Evolutionary conservation across 2,888 invertebrate genomes (phyloP).

Genomic region (Octodonta nipae): DNA sequence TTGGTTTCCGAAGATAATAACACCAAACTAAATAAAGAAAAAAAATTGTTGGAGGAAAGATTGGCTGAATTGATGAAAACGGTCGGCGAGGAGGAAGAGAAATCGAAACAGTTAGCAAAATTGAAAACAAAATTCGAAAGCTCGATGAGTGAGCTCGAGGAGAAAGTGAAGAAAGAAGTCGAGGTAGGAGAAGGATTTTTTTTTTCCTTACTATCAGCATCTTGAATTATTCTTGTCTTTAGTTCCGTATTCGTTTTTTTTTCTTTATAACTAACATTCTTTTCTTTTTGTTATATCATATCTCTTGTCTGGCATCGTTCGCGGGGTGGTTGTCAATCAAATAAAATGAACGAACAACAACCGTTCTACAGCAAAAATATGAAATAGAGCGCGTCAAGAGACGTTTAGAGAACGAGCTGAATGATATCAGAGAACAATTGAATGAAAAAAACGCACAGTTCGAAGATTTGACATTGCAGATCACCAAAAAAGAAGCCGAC

Average conservation of each 20-base stretch:
- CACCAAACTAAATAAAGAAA: conserved; percentile 84
- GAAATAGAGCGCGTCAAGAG: conserved; percentile 87
- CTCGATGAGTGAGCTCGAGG: conserved; percentile 85
- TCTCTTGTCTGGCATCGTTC: too few species aligned
- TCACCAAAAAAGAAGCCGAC: conserved; percentile 88
- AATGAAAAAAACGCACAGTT: conserved; percentile 78
- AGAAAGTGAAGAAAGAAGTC: too few species aligned
- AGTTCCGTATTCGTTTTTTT: too few species aligned
- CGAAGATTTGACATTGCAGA: conserved; percentile 78
- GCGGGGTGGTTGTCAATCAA: too few species aligned
- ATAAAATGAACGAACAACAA: conserved; percentile 82
- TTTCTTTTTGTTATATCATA: too few species aligned
- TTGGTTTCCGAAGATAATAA: conserved; percentile 85
- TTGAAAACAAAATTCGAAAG: conserved; percentile 91
- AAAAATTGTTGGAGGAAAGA: conserved; percentile 85
- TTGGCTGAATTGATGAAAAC: conserved; percentile 83
- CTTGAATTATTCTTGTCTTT: too few species aligned
- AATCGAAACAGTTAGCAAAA: conserved; percentile 84
- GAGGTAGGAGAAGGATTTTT: too few species aligned
- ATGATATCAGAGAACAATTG: conserved; percentile 86
- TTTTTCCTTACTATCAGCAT: too few species aligned
- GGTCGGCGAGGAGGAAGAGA: conserved; percentile 94
- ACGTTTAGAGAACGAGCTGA: conserved; percentile 75
- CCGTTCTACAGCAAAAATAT: conserved; percentile 87
- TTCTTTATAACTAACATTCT: too few species aligned